These are phyloP conservation scores for Caenorhabditis sp. DNA, from an alignment of 2,888 invertebrate genomes.

Conservation along the genomic window DNA sequence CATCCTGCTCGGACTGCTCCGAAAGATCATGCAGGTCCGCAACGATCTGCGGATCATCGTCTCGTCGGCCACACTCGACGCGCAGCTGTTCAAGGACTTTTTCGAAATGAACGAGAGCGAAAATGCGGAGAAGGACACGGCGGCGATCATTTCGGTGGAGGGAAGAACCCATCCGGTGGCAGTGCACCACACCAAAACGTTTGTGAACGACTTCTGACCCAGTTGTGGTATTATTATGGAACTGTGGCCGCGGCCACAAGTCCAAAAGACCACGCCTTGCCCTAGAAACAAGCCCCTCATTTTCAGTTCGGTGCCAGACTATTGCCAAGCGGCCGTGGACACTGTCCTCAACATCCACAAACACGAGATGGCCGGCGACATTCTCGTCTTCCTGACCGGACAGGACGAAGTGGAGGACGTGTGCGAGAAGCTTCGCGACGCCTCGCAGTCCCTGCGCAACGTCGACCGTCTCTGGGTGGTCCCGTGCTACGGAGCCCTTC, in stretches of 20 bases:
- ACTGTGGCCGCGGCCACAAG: too few species aligned
- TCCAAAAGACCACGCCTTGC: too few species aligned
- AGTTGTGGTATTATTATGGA: not conserved
- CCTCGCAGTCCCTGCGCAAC: constrained; percentile 62
- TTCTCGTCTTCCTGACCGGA: constrained; percentile 86
- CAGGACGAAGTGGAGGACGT: constrained; percentile 79
- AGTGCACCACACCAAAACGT: constrained; percentile 86
- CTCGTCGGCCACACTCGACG: constrained; percentile 96
- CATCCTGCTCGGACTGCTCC: constrained; percentile 91
- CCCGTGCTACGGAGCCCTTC: constrained; percentile 94
- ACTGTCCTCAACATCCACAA: constrained; percentile 90
- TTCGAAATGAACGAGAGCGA: constrained; percentile 79
- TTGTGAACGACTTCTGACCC: not conserved
- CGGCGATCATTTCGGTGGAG: constrained; percentile 89
- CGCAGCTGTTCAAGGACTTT: constrained; percentile 83
- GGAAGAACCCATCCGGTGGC: constrained; percentile 91
- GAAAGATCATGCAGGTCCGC: constrained; percentile 83
- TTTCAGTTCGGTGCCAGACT: constrained; percentile 75
- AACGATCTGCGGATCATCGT: constrained; percentile 83
- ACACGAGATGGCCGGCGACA: constrained; percentile 84
- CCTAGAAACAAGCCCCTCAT: too few species aligned
- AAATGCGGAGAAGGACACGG: constrained; percentile 83
- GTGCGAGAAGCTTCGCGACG: constrained; percentile 71
- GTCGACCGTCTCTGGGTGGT: constrained; percentile 82
- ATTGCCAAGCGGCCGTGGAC: constrained; percentile 84